These are phyloP conservation scores for Nephrotoma appendiculata DNA, from an alignment of 2,888 invertebrate species.

Conservation along the genomic window DNA sequence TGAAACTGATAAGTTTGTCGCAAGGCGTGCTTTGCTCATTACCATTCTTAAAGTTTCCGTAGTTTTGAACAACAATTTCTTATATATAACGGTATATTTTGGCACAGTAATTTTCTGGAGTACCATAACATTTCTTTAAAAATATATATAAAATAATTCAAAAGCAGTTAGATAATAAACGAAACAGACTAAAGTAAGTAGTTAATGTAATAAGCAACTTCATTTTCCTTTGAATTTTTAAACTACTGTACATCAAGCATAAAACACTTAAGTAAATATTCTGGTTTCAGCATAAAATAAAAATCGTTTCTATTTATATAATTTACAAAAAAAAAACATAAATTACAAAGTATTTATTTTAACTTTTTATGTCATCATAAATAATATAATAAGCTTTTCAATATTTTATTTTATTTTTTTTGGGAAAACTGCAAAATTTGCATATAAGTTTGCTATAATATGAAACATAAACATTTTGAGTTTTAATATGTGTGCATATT, in stretches of 20 bases:
- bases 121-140: no score
- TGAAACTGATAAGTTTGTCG: no score
- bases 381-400: neutral
- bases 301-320: neutral
- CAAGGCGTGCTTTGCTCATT: no score
- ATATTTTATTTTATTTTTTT: neutral
- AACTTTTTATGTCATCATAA: neutral
- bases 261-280: neutral
- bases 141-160: no score
- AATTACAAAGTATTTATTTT: neutral
- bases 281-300: neutral
- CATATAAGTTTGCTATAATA: neutral
- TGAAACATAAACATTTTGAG: neutral
- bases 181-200: no score
- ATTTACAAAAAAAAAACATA: neutral
- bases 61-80: no score
- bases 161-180: no score
- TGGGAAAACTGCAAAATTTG: neutral
- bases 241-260: neutral
- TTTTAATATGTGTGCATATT: neutral
- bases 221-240: neutral
- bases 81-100: no score
- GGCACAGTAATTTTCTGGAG: no score
- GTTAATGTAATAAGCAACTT: neutral
- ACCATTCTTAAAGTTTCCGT: no score